Conservation (phyloP, 2,888 invertebrate species). For the Ochropleura plecta region DNA sequence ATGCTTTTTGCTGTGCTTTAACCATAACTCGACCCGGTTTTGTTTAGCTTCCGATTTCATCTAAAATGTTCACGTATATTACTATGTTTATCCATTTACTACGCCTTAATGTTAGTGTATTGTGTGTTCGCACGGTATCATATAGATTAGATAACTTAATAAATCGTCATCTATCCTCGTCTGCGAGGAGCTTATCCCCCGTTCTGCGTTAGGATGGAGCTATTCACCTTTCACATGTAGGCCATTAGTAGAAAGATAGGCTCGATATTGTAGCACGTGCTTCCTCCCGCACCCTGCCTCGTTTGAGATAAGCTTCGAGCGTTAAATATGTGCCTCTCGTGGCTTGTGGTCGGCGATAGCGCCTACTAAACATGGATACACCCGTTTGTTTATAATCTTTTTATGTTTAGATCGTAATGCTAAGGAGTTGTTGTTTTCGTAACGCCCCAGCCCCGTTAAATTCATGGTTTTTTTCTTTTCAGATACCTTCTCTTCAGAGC, state of each 20-base stretch:
- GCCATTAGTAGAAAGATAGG: constrained; percentile 88
- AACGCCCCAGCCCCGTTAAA: constrained; percentile 40
- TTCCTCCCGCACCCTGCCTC: constrained; percentile 73
- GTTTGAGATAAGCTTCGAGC: constrained; percentile 83
- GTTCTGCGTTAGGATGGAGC: constrained; percentile 80
- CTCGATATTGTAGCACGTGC: constrained; percentile 83
- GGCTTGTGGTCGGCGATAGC: constrained; percentile 77
- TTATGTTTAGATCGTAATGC: constrained; percentile 68
- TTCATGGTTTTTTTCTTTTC: constrained; percentile 66
- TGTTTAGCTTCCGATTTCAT: constrained; percentile 38
- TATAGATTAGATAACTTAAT: constrained; percentile 73
- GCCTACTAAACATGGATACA: constrained; percentile 73
- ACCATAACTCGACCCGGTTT: constrained; percentile 38
- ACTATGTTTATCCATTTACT: constrained; percentile 33
- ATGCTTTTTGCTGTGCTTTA: constrained; percentile 57
- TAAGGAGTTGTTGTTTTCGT: constrained; percentile 55
- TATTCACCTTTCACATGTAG: constrained; percentile 88
- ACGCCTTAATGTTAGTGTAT: constrained; percentile 39
- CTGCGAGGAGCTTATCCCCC: constrained; percentile 77
- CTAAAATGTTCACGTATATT: constrained; percentile 40
- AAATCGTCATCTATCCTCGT: constrained; percentile 78
- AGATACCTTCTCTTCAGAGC: constrained; percentile 61
- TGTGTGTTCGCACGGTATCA: constrained; percentile 52
- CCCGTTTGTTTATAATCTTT: constrained; percentile 69
- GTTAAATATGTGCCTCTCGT: constrained; percentile 84